Percentiles rank a stretch among this genome's conserved stretches.
Evolutionary conservation across 2,113 vertebrate genomes (phyloP).

Genomic region (Anoplopoma fimbria): DNA sequence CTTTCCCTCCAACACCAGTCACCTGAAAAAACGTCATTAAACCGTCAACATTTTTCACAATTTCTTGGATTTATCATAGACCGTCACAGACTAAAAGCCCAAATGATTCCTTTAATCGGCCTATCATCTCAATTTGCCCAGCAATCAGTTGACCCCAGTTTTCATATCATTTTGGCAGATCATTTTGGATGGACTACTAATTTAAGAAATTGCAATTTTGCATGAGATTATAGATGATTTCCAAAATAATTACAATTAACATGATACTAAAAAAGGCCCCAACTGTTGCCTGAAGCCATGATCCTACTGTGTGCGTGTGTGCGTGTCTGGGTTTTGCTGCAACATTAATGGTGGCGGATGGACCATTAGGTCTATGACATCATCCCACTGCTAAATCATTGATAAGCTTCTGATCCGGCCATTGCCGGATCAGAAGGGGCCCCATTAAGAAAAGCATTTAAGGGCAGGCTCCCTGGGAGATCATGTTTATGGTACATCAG

Average conservation of each 20-base stretch:
- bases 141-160: not conserved
- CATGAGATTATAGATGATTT: not conserved
- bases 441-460: slow-evolving; percentile 59
- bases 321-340: slow-evolving; percentile 18
- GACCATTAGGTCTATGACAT: slow-evolving; percentile 58
- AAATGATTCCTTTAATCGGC: not conserved
- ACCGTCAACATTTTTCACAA: not conserved
- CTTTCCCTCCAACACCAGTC: not conserved
- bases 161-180: not conserved
- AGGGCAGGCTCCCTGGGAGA: not conserved
- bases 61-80: not conserved
- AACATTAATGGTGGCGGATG: slow-evolving; percentile 51
- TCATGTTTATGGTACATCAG: slow-evolving; percentile 17
- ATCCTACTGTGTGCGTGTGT: not conserved
- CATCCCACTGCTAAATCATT: slow-evolving; percentile 66
- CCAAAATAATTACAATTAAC: not conserved
- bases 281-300: slow-evolving; percentile 30
- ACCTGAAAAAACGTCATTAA: not conserved
- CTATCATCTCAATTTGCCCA: not conserved
- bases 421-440: slow-evolving; percentile 17
- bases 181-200: not conserved
- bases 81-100: not conserved
- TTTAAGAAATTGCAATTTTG: not conserved
- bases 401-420: slow-evolving; percentile 53
- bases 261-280: not conserved